phyloP scores from a whole-genome alignment of 2,888 invertebrate species.

The Microctonus hyperodae region DNA sequence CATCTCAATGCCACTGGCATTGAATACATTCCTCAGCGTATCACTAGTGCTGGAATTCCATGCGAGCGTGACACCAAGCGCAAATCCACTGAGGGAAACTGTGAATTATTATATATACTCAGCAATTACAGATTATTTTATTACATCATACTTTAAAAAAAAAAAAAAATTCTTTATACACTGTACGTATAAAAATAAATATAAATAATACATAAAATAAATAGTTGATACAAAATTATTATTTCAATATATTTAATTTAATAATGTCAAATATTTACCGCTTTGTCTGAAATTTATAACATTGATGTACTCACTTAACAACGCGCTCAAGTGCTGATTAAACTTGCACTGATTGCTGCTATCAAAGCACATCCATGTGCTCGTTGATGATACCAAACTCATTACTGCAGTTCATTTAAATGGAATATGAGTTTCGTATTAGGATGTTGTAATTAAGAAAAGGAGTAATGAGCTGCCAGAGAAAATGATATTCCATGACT shows the following conservation, averaged over 20 bases:
- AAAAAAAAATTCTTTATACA: too few species aligned
- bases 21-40: constrained; percentile 44
- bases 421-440: not conserved
- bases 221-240: too few species aligned
- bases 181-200: too few species aligned
- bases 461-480: not conserved
- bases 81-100: constrained; percentile 56
- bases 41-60: constrained; percentile 54
- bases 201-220: too few species aligned
- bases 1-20: constrained; percentile 45
- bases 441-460: not conserved
- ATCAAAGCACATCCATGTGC: constrained; percentile 19
- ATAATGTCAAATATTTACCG: too few species aligned
- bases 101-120: constrained; percentile 31
- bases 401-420: constrained; percentile 18
- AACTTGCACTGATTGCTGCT: constrained; percentile 39
- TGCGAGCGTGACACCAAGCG: constrained; percentile 52
- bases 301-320: constrained; percentile 48
- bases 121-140: not conserved
- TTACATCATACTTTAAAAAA: not conserved
- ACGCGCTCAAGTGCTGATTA: constrained; percentile 53
- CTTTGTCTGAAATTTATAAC: not conserved
- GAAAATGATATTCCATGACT: constrained; percentile 9
- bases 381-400: constrained; percentile 34
- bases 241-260: too few species aligned